Evolutionary conservation across 2,113 vertebrate species (phyloP).

Genomic region (Calidris pygmaea): DNA sequence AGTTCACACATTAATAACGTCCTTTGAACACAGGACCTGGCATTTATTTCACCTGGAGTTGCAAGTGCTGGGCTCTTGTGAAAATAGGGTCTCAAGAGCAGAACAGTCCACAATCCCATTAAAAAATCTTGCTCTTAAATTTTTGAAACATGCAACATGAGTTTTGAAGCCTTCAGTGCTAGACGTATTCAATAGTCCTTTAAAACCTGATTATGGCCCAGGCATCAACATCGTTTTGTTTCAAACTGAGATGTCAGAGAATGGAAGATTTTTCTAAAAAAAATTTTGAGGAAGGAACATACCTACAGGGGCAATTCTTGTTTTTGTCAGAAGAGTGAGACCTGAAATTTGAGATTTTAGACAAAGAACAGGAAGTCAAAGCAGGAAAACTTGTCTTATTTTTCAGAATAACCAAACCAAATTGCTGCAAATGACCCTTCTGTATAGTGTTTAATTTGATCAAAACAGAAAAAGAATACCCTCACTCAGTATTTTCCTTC

Average conservation of each 20-base stretch:
- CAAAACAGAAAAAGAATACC: not conserved
- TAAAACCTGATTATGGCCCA: not conserved
- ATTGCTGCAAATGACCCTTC: not conserved
- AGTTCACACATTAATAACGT: not conserved
- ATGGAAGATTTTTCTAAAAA: not conserved
- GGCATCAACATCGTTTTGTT: not conserved
- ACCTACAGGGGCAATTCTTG: not conserved
- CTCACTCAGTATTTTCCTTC: not conserved
- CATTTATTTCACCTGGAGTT: conserved; percentile 33
- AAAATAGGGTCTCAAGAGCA: not conserved
- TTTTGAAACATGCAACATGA: not conserved
- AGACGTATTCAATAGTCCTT: not conserved
- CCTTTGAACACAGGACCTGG: not conserved
- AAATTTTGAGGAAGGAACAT: not conserved
- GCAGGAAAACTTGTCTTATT: not conserved
- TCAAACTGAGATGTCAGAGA: not conserved
- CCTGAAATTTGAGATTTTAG: not conserved
- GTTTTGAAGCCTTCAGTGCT: not conserved
- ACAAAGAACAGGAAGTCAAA: not conserved
- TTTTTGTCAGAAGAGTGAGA: not conserved
- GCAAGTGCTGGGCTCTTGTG: not conserved
- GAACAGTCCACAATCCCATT: not conserved
- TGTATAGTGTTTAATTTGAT: not conserved
- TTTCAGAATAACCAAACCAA: not conserved
- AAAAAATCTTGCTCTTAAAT: not conserved